Evolutionary conservation across 2,888 invertebrate genomes (phyloP).

Genomic region (Ommatoiulus sabulosus): DNA sequence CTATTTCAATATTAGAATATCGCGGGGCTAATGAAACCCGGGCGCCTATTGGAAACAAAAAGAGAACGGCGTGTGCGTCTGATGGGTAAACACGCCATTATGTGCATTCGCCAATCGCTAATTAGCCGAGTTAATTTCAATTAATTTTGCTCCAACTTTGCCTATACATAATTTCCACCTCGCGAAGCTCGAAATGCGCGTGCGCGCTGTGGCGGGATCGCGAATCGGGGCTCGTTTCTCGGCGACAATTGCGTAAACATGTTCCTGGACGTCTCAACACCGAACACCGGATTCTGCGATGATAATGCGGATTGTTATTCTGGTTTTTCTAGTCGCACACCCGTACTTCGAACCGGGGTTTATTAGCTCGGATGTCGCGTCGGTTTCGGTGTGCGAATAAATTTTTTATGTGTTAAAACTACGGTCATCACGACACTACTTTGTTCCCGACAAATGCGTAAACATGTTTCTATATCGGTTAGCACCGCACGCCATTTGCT

Average conservation of each 20-base stretch:
- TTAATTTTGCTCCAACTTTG: conserved; percentile 6
- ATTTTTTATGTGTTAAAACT: too few species aligned
- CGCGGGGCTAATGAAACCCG: neutral
- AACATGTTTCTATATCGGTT: neutral
- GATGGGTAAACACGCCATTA: conserved; percentile 47
- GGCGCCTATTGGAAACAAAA: conserved; percentile 37
- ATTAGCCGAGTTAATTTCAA: conserved; percentile 45
- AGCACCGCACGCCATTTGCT: neutral
- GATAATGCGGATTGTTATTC: neutral
- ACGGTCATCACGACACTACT: too few species aligned
- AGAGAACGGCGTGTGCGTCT: conserved; percentile 6
- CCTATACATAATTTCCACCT: neutral
- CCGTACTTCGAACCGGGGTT: neutral
- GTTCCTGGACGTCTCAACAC: neutral
- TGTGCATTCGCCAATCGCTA: conserved; percentile 45
- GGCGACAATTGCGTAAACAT: neutral
- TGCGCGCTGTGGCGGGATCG: neutral
- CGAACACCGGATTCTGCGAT: neutral
- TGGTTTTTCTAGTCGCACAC: neutral
- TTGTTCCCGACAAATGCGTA: neutral
- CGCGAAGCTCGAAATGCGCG: neutral
- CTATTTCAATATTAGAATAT: conserved; percentile 39
- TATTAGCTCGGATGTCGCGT: too few species aligned
- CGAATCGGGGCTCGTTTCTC: neutral
- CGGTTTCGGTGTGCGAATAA: too few species aligned